Base-by-base conservation (phyloP, 2,113 vertebrate species). In the Triplophysa rosa region DNA sequence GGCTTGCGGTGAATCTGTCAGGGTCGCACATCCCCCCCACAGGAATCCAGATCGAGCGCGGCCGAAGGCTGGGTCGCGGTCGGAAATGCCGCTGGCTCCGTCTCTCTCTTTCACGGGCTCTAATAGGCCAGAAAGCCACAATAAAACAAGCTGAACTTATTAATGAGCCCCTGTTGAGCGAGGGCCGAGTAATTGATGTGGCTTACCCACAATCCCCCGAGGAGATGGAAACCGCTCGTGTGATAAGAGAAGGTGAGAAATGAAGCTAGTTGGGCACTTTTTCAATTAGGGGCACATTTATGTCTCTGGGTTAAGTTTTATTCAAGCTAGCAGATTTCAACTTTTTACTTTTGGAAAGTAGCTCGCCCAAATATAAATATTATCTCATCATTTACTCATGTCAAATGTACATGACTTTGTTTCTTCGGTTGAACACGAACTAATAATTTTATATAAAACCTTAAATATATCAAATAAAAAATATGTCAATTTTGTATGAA, bases 101-200 rank as follows among this genome's bases (percentile, higher is more conserved):
- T 82, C 16, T 37, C 67, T 70, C 67, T 23, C 67, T 64, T 42
- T 14, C 78, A 16, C 54, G 0, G 21, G 67, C 79, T 67, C 54
- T 67, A 75, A 59, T 47, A 75, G 79, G 78, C 71, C 73, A 52
- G 67, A 70, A 70, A 83, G 68, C 59, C 71, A 80, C 62, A 61
- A 70, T 59, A 49, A 79, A 68, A 63, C 23, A 69, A 67, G 47
- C 47, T 33, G 21, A 33, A 47, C 24, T 68, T 79, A 68, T 69
- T 83, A 75, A 78, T 52, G 68, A 56, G 58, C n/a, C 72, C 74
- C 47, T 19, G 33, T 40, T 79, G 58, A 64, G 58, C 72, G 21
- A 74, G 72, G 59, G 58, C 16, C 0, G 29, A 59, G 69, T 62
- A 74, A 74, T 62, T 45, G 71, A 74, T 74, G 71, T 74, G 58